These are phyloP conservation scores for Aviceda subcristata DNA, from an alignment of 2,113 vertebrate genomes.

Conservation along the genomic window DNA sequence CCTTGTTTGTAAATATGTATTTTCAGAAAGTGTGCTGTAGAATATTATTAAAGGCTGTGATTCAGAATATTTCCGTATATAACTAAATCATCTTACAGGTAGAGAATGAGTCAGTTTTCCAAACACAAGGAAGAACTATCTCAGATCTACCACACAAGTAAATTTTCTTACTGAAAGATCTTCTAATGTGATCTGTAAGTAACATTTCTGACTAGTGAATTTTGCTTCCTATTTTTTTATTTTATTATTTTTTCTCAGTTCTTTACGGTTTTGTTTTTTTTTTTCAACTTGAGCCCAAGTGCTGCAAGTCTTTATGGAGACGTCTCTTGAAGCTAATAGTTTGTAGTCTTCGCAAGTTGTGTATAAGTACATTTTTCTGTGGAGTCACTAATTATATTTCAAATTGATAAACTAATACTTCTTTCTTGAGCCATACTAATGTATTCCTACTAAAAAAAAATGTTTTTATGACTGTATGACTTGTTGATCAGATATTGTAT, in stretches of 20 bases:
- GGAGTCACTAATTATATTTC: not conserved
- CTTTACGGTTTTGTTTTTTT: not conserved
- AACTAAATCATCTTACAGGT: not conserved
- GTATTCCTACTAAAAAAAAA: not conserved
- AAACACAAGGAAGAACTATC: not conserved
- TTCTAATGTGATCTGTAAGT: not conserved
- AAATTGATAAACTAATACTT: not conserved
- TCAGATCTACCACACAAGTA: not conserved
- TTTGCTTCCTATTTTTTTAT: not conserved
- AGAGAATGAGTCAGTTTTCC: not conserved
- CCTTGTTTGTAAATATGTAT: conserved; percentile 14
- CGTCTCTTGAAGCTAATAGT: not conserved
- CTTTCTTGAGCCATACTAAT: not conserved
- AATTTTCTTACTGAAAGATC: not conserved
- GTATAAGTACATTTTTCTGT: not conserved
- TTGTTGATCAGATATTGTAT: not conserved
- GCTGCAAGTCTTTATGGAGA: not conserved
- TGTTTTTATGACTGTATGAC: not conserved
- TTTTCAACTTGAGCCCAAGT: not conserved
- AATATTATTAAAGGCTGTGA: not conserved
- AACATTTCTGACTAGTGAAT: not conserved
- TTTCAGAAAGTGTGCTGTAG: not conserved
- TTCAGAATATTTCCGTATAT: not conserved
- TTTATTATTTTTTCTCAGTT: not conserved
- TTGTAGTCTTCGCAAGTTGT: not conserved